phyloP scores from a whole-genome alignment of 2,113 vertebrate species.

The Prietella phreatophila region DNA sequence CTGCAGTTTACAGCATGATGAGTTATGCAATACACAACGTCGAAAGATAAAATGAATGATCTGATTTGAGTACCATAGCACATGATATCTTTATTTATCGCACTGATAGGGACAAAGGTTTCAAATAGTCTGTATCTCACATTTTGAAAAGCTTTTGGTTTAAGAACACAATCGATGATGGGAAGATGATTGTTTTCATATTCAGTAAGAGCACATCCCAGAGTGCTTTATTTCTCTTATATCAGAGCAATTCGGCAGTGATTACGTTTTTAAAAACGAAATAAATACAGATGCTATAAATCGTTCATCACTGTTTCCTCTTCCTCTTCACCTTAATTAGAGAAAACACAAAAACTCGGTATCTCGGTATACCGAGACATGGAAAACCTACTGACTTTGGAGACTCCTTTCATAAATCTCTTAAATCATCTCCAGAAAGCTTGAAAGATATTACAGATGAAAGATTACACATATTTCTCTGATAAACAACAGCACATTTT shows the following conservation, averaged over 20 bases:
- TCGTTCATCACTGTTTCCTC: not conserved
- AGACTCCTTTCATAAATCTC: not conserved
- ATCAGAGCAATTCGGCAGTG: not conserved
- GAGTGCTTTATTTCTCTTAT: too few relatives aligned
- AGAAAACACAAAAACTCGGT: not conserved
- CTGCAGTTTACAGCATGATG: constrained; percentile 9
- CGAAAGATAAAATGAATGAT: constrained; percentile 26
- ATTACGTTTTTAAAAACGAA: too few relatives aligned
- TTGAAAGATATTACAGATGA: not conserved
- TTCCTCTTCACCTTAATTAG: not conserved
- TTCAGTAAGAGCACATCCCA: too few relatives aligned
- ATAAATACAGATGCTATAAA: too few relatives aligned
- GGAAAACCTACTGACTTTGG: not conserved
- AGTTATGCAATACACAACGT: constrained; percentile 3
- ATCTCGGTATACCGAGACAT: not conserved
- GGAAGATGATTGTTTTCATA: not conserved
- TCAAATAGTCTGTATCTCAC: constrained; percentile 19
- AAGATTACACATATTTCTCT: not conserved
- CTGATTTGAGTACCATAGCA: not conserved
- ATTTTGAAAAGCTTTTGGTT: not conserved
- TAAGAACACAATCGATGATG: not conserved
- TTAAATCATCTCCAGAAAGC: not conserved
- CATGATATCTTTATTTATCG: constrained; percentile 31
- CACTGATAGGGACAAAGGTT: constrained; percentile 3
- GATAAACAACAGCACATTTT: too few relatives aligned